phyloP scores from a whole-genome alignment of 2,888 invertebrate species.

The Notodonta dromedarius region DNA sequence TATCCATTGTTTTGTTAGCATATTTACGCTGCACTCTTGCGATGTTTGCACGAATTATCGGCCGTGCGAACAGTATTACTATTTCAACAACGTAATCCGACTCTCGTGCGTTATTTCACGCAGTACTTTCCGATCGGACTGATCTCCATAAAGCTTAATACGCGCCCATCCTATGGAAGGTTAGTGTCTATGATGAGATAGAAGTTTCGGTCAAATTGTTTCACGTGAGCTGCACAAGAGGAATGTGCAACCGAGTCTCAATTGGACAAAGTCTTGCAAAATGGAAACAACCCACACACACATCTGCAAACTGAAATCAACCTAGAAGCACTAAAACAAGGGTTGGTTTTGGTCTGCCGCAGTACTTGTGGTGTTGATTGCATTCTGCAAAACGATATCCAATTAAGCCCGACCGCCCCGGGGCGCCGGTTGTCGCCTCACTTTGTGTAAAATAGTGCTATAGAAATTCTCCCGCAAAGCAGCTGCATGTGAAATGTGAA shows the following conservation, averaged over 20 bases:
- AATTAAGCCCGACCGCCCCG: slow-evolving; percentile 56
- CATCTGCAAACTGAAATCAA: no score
- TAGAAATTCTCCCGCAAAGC: slow-evolving; percentile 51
- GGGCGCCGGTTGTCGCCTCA: slow-evolving; percentile 55
- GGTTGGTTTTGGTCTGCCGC: no score
- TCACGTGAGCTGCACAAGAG: slow-evolving; percentile 47
- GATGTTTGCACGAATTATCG: slow-evolving; percentile 71
- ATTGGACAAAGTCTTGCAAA: no score
- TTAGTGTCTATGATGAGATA: slow-evolving; percentile 45
- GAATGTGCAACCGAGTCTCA: slow-evolving; percentile 60
- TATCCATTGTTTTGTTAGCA: slow-evolving; percentile 72
- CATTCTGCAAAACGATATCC: no score
- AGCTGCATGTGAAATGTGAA: slow-evolving; percentile 58
- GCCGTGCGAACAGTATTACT: slow-evolving; percentile 59
- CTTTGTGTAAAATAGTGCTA: slow-evolving; percentile 60
- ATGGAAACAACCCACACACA: no score
- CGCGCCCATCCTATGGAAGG: slow-evolving; percentile 47
- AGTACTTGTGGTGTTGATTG: no score
- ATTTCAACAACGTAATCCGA: slow-evolving; percentile 67
- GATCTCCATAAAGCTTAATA: slow-evolving; percentile 33
- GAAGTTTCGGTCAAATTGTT: slow-evolving; percentile 48
- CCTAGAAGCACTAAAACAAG: no score
- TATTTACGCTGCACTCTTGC: slow-evolving; percentile 65
- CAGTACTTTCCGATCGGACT: slow-evolving; percentile 44
- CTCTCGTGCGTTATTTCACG: slow-evolving; percentile 53